Percentiles rank a stretch among this genome's conserved stretches.
phyloP scores from a whole-genome alignment of 2,888 invertebrate species.

The Scrobipalpa costella region DNA sequence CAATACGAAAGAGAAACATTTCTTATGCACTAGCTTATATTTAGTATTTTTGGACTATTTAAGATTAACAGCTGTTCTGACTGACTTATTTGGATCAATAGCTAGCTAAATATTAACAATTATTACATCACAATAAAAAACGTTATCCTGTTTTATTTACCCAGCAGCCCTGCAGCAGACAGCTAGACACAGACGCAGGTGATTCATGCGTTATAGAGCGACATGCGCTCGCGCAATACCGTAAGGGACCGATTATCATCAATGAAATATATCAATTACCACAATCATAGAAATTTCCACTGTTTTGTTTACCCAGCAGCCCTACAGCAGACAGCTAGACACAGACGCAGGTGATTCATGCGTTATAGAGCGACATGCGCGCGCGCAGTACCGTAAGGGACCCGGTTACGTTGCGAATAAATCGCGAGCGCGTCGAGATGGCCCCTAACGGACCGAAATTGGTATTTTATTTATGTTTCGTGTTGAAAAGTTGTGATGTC shows the following conservation, averaged over 20 bases:
- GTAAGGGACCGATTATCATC: background rate
- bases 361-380: constrained; percentile 50
- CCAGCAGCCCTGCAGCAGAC: background rate
- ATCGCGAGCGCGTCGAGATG: constrained; percentile 46
- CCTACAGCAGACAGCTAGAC: constrained; percentile 12
- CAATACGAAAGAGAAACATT: too few species aligned
- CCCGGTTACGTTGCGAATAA: constrained; percentile 74
- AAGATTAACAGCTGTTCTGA: too few species aligned
- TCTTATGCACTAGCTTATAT: too few species aligned
- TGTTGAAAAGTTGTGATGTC: too few species aligned
- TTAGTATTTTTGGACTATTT: too few species aligned
- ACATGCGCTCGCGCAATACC: constrained; percentile 31
- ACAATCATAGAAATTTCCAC: background rate
- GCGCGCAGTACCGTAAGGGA: constrained; percentile 61
- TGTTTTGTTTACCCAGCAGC: background rate
- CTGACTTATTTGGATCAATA: too few species aligned
- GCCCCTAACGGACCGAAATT: constrained; percentile 5
- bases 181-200: constrained; percentile 28
- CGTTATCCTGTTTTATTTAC: too few species aligned
- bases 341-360: constrained; percentile 35
- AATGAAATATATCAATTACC: background rate
- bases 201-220: constrained; percentile 48
- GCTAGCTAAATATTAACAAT: too few species aligned
- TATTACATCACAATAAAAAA: too few species aligned
- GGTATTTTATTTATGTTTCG: constrained; percentile 2